phyloP scores from a whole-genome alignment of 2,797 vertebrate species.

The Orestias chungarensis region DNA sequence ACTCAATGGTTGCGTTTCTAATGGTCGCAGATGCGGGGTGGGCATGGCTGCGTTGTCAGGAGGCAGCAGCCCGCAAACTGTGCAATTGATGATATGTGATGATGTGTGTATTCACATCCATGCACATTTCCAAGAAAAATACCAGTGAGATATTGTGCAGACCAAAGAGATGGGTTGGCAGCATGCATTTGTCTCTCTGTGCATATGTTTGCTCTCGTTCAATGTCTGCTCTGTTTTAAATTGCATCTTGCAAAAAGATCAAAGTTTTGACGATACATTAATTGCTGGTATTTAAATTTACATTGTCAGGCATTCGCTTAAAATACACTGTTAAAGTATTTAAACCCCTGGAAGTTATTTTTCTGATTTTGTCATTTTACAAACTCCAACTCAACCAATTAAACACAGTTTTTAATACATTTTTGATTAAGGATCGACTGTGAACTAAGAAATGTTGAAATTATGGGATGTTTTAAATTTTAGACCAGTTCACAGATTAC shows the following conservation, averaged over 20 bases:
- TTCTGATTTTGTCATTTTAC: background rate
- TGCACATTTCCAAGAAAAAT: constrained; percentile 69
- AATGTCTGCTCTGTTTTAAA: background rate
- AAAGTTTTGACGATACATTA: constrained; percentile 1
- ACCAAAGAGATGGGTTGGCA: constrained; percentile 7
- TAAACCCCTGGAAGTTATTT: background rate
- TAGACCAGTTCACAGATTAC: background rate
- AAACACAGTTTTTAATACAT: background rate
- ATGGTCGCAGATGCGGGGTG: constrained; percentile 70
- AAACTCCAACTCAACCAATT: background rate
- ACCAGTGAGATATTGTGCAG: constrained; percentile 40
- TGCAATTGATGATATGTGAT: constrained; percentile 62
- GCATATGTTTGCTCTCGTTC: constrained; percentile 6
- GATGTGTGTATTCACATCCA: constrained; percentile 61
- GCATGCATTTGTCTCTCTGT: constrained; percentile 20
- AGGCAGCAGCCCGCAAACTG: constrained; percentile 64
- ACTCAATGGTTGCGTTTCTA: constrained; percentile 78
- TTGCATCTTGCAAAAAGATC: background rate
- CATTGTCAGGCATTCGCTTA: background rate
- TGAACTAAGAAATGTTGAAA: background rate
- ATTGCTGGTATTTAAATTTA: background rate
- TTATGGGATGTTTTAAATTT: background rate
- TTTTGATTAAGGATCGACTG: background rate
- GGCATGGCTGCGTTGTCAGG: constrained; percentile 83
- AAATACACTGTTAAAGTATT: background rate